Conservation (phyloP, 2,113 vertebrate genomes). For the Lamprologus lemairii region DNA sequence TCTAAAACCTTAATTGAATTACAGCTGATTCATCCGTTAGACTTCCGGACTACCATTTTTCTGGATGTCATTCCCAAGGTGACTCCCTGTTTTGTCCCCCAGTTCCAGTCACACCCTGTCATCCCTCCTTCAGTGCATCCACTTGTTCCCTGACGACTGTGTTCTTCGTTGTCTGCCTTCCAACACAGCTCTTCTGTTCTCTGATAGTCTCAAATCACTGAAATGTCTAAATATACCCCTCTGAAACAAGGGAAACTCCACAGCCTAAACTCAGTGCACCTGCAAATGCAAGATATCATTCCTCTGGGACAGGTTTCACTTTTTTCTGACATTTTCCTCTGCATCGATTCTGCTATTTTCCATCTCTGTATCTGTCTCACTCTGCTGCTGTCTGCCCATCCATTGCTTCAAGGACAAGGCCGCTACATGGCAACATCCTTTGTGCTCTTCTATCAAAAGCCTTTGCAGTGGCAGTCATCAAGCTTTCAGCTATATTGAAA, state of each 20-base stretch:
- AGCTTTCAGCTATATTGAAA: not conserved
- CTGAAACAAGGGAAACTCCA: not conserved
- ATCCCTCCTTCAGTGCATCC: constrained; percentile 1
- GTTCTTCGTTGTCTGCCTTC: not conserved
- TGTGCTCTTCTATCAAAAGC: not conserved
- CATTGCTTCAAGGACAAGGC: constrained; percentile 32
- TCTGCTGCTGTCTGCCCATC: not conserved
- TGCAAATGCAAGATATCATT: not conserved
- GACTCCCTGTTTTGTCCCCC: constrained; percentile 35
- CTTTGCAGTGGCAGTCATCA: not conserved
- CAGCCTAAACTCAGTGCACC: not conserved
- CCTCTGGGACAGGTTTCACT: not conserved
- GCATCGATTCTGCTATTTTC: constrained; percentile 24
- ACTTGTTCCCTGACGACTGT: not conserved
- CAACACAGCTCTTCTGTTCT: not conserved
- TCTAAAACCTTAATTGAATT: constrained; percentile 18
- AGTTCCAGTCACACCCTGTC: not conserved
- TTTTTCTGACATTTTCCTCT: constrained; percentile 15
- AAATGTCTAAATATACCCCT: constrained; percentile 12
- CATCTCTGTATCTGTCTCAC: not conserved
- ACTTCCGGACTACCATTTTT: constrained; percentile 47
- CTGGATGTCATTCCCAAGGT: constrained; percentile 51
- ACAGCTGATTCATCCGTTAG: constrained; percentile 53
- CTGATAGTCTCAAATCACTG: constrained; percentile 8
- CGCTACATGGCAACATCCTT: not conserved